phyloP scores from a whole-genome alignment of 2,113 vertebrate genomes.

The Columbina picui region DNA sequence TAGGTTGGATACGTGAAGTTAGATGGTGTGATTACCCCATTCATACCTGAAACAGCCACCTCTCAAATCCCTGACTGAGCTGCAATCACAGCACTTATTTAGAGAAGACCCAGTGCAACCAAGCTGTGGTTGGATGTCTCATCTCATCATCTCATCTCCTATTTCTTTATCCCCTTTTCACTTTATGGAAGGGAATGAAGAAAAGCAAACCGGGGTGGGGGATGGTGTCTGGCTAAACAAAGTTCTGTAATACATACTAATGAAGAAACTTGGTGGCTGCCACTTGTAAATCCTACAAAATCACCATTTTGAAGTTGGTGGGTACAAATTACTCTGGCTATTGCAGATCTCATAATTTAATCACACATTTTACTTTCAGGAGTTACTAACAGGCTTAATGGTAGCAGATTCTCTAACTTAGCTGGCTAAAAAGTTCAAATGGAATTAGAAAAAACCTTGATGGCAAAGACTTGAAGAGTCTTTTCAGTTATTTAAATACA shows the following conservation, averaged over 20 bases:
- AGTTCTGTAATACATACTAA: not conserved
- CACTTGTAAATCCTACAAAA: not conserved
- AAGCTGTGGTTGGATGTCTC: not conserved
- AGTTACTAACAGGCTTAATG: not conserved
- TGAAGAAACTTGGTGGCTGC: not conserved
- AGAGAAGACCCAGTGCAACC: not conserved
- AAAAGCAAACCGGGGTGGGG: accelerated
- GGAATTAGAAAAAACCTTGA: not conserved
- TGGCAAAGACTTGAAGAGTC: not conserved
- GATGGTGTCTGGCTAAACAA: not conserved
- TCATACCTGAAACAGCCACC: not conserved
- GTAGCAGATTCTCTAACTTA: not conserved
- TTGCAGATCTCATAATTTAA: not conserved
- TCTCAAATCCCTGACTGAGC: accelerated
- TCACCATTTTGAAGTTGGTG: not conserved
- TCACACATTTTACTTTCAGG: not conserved
- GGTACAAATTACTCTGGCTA: not conserved
- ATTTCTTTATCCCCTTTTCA: not conserved
- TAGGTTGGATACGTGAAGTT: not conserved
- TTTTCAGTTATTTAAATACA: not conserved
- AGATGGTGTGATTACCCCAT: not conserved
- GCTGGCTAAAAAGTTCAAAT: not conserved
- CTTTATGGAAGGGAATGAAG: accelerated
- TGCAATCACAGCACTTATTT: not conserved
- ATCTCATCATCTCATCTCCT: not conserved